Evolutionary conservation across 2,113 vertebrate species (phyloP), one percentile per base, ranked within the genome.

Genomic region (Hassar affinis): DNA sequence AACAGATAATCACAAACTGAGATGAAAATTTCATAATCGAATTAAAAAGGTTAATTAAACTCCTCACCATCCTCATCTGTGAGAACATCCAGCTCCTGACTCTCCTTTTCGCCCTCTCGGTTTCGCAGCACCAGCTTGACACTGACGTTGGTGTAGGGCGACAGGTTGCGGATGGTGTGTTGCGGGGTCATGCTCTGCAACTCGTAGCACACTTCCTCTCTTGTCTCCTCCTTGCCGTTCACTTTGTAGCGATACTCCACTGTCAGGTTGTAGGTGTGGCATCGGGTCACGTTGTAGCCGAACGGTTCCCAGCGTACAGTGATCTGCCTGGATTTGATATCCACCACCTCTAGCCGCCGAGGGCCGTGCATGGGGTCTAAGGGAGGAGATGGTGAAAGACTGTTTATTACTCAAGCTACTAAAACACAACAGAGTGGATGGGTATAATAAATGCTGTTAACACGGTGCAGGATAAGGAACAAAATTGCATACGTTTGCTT

Each of bases 331-430:
- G 98, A 97, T 89, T 98, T 95, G 80, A 97, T 93, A 80, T 97
- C 95, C 3, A 97, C 89, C 3, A 99, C 96, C 89, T 97, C 93
- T 1, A 99, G 92, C 10, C 91, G 95, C 49, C 93, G 93, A 1
- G 97, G 97, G 2, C 97, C 98, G 54, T 97, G 96, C 96, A 98
- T 96, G 0, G 97, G 98, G 91, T 99, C 98, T 99, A 90, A 87
- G 22, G 76, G 77, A 76, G 66, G 25, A 72, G 38, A 52, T 6
- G 18, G 20, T 1, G 42, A 45, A 0, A 52, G 49, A 51, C 27
- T 1, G 27, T 79, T 68, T 66, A 25, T 80, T 68, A 62, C 25
- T 49, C n/a, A 59, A 22, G 57, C 7, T 64, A 27, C 78, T 79
- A 47, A 51, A 64, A 79, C n/a, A 47, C 25, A 18, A 17, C n/a